phyloP scores from a whole-genome alignment of 2,797 vertebrate genomes.

The Alcedo atthis region DNA sequence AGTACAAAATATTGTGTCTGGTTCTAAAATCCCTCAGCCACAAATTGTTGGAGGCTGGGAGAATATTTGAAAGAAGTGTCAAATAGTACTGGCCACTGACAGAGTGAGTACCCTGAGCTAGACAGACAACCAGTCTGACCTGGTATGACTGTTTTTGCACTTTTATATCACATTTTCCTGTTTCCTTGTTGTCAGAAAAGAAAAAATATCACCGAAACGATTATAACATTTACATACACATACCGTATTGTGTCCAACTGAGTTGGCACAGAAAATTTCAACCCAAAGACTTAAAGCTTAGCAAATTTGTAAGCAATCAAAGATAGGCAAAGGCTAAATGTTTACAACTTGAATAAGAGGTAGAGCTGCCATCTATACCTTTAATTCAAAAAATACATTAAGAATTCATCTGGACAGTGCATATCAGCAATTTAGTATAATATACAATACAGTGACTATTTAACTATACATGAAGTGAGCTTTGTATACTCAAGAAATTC shows the following conservation, averaged over 20 bases:
- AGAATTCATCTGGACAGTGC: background rate
- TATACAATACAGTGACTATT: background rate
- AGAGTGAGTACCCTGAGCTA: background rate
- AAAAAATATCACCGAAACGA: background rate
- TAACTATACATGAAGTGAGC: background rate
- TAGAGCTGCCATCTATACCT: background rate
- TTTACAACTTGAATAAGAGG: background rate
- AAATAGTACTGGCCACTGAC: constrained; percentile 17
- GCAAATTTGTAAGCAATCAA: background rate
- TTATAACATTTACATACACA: background rate
- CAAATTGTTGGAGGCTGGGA: constrained; percentile 3
- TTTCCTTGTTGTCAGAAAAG: background rate
- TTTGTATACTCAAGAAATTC: background rate
- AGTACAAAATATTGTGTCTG: constrained; percentile 37
- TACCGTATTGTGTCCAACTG: background rate
- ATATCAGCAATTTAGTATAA: background rate
- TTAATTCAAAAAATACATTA: background rate
- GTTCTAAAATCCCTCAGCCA: constrained; percentile 44
- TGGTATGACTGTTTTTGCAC: constrained; percentile 35
- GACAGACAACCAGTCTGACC: constrained; percentile 5
- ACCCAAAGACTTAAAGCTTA: background rate
- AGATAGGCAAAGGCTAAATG: background rate
- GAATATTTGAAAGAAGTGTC: constrained; percentile 39
- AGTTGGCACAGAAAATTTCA: background rate
- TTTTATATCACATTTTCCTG: constrained; percentile 27